phyloP scores from a whole-genome alignment of 2,888 invertebrate species.

The Scaptomyza parva region DNA sequence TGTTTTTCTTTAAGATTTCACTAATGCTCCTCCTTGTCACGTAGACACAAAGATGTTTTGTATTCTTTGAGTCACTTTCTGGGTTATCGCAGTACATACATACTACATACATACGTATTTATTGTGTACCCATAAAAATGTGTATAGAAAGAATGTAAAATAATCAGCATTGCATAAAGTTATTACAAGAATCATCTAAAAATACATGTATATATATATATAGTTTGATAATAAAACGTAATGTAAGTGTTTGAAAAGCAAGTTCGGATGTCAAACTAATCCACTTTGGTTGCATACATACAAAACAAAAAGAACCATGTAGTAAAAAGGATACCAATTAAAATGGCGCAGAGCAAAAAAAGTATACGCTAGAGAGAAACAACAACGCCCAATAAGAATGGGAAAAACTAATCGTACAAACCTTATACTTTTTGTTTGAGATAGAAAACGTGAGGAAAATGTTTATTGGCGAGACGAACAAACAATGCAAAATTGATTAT shows the following conservation, averaged over 20 bases:
- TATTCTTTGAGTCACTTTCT: slow-evolving; percentile 23
- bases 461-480: slow-evolving; percentile 24
- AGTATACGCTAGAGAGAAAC: slow-evolving; percentile 13
- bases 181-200: slow-evolving; percentile 1
- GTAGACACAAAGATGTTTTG: slow-evolving; percentile 7
- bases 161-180: not conserved
- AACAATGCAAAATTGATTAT: slow-evolving; percentile 30
- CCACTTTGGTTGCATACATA: slow-evolving; percentile 31
- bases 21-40: not conserved
- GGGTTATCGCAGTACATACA: slow-evolving; percentile 49
- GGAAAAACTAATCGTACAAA: slow-evolving; percentile 39
- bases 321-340: slow-evolving; percentile 47
- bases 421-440: no score
- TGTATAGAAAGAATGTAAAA: not conserved
- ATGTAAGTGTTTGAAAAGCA: not conserved
- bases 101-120: slow-evolving; percentile 22
- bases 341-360: slow-evolving; percentile 54
- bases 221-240: not conserved
- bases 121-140: slow-evolving; percentile 21
- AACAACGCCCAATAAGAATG: slow-evolving; percentile 53
- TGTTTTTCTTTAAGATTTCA: not conserved
- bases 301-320: slow-evolving; percentile 7
- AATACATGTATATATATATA: not conserved
- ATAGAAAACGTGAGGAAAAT: slow-evolving; percentile 1
- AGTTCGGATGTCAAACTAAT: slow-evolving; percentile 19